These are phyloP conservation scores for Microtus montanus DNA, from an alignment of 2,113 vertebrate genomes.

Conservation along the genomic window DNA sequence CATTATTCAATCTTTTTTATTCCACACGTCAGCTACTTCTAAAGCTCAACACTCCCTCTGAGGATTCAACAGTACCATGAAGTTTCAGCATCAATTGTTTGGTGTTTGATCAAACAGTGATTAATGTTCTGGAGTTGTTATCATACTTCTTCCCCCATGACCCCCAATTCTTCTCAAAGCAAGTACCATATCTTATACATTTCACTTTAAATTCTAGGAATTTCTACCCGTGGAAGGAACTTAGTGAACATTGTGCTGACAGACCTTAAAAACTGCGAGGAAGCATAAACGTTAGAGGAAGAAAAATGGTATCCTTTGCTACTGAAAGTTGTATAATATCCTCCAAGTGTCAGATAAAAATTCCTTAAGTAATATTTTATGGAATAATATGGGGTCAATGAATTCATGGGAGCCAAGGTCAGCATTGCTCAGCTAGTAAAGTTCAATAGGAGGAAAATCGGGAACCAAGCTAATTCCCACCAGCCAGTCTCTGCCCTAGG, in stretches of 20 bases:
- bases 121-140: not conserved
- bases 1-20: not conserved
- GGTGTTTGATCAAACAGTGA: not conserved
- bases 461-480: not conserved
- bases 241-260: not conserved
- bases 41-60: not conserved
- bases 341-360: conserved; percentile 51
- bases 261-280: conserved; percentile 51
- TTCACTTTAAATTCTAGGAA: not conserved
- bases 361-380: conserved; percentile 49
- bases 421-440: not conserved
- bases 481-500: not conserved
- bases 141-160: not conserved
- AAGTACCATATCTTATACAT: not conserved
- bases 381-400: conserved; percentile 17
- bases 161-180: not conserved
- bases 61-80: not conserved
- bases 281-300: conserved; percentile 30
- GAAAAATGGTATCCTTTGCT: not conserved
- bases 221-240: not conserved
- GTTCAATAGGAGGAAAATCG: not conserved
- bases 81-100: not conserved
- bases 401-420: conserved; percentile 5
- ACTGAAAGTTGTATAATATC: conserved; percentile 33
- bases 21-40: not conserved